Base-by-base conservation (phyloP, 2,797 vertebrate genomes). In the Neosilurus mollespiculum region DNA sequence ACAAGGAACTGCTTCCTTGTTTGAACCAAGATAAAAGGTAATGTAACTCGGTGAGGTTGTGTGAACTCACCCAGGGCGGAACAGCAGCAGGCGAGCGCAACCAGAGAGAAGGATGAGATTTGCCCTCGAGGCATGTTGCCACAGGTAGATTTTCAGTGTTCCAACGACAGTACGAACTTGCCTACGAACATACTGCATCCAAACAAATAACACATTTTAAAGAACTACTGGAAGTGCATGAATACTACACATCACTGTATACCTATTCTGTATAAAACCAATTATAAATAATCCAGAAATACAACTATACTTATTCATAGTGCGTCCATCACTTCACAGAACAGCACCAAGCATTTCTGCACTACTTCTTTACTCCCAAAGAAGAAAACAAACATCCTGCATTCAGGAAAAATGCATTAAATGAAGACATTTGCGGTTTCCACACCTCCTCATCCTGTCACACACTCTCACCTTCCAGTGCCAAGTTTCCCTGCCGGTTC, bases 51-150 rank as follows among this genome's bases (percentile, higher is more conserved):
- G 56, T 10, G 51, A 64, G 53, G 67, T 30, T 15, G 71, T 62
- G 65, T 49, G 69, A 85, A 93, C 94, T 94, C 90, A 94, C 94
- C 90, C 84, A 94, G 85, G 20, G 92, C 90, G 90, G 92, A 93
- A 88, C 89, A 91, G 83, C 90, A 93, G 91, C 90, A 92, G 81
- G 91, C 80, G 70, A 94, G 51, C 24, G 92, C 82, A 72, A 90
- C 58, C 56, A 93, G 87, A 82, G 88, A 89, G 84, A 89, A 89
- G 83, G 87, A 81, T 71, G 90, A 83, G 67, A 88, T 88, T 84
- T 89, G 89, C 86, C 88, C 90, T 90, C 91, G 89, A 87, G 87
- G 89, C 94, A 94, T 94, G 89, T 81, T 94, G 89, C 91, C 91
- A 92, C 85, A 90, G 90, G 89, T 82, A 84, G 80, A 91, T 84